These are phyloP conservation scores for Bradysia coprophila DNA, from an alignment of 1,140 invertebrate genomes.

Conservation along the genomic window DNA sequence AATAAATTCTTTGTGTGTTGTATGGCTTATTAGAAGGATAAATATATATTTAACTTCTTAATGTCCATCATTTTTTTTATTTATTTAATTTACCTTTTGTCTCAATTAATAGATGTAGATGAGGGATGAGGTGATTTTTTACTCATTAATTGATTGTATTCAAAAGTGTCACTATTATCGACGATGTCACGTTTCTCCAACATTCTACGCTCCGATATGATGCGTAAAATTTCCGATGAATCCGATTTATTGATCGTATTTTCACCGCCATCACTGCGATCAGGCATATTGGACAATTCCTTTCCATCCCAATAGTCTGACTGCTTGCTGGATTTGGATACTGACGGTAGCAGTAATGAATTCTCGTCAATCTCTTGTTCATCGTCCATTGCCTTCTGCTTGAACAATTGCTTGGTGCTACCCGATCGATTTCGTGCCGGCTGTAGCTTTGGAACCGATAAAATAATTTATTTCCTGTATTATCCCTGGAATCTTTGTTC, in stretches of 20 bases:
- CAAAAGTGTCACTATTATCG: constrained; percentile 15
- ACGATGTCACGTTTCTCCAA: constrained; percentile 19
- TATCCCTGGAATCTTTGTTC: not conserved
- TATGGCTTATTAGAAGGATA: too few species aligned
- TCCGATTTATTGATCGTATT: constrained; percentile 15
- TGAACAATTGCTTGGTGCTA: constrained; percentile 23
- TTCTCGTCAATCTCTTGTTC: constrained; percentile 20
- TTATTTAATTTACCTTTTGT: too few species aligned
- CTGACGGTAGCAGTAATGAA: constrained; percentile 15
- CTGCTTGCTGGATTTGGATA: not conserved
- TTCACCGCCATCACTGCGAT: constrained; percentile 3
- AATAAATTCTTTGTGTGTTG: too few species aligned
- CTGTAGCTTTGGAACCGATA: constrained; percentile 20
- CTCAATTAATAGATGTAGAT: too few species aligned
- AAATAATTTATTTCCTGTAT: constrained; percentile 4
- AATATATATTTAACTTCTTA: too few species aligned
- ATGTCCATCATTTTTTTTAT: too few species aligned
- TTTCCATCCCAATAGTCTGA: not conserved
- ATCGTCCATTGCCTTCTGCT: constrained; percentile 23
- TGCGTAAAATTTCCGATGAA: constrained; percentile 20
- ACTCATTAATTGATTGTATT: constrained; percentile 19
- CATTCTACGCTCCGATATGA: constrained; percentile 20
- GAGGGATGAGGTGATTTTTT: constrained; percentile 22
- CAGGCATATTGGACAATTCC: not conserved
- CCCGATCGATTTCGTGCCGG: constrained; percentile 22